These are phyloP conservation scores for Caenorhabditis sulstoni DNA, from an alignment of 2,888 invertebrate species.

Conservation along the genomic window DNA sequence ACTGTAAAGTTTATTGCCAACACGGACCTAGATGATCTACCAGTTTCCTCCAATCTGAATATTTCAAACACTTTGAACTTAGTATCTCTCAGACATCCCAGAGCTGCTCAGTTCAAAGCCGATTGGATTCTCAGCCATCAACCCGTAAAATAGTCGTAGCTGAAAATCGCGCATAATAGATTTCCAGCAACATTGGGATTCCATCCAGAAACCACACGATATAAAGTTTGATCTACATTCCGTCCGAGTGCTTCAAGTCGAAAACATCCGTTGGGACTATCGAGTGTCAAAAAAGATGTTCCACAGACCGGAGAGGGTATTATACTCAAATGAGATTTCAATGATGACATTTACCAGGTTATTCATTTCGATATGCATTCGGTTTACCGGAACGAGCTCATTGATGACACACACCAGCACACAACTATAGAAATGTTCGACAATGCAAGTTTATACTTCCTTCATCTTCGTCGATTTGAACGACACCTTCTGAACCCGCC, in stretches of 20 bases:
- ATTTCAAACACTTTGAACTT: slow-evolving; percentile 43
- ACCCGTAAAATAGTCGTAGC: slow-evolving; percentile 17
- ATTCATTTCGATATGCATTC: slow-evolving; percentile 63
- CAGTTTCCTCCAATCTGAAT: slow-evolving; percentile 41
- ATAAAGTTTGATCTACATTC: slow-evolving; percentile 43
- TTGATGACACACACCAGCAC: slow-evolving; percentile 24
- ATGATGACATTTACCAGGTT: slow-evolving; percentile 23
- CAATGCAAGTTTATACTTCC: slow-evolving; percentile 46
- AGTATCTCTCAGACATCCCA: slow-evolving; percentile 33
- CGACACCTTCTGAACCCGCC: slow-evolving; percentile 49
- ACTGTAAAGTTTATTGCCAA: slow-evolving; percentile 64
- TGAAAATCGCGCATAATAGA: not conserved
- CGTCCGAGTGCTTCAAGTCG: slow-evolving; percentile 38
- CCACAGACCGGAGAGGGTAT: slow-evolving; percentile 65
- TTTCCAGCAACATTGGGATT: slow-evolving; percentile 60
- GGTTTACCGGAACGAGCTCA: slow-evolving; percentile 55
- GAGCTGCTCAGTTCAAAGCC: slow-evolving; percentile 58
- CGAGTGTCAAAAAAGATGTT: slow-evolving; percentile 65
- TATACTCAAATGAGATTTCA: too few species aligned
- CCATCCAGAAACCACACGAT: slow-evolving; percentile 29
- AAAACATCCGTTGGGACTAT: slow-evolving; percentile 61
- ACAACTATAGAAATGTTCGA: slow-evolving; percentile 54
- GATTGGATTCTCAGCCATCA: slow-evolving; percentile 62
- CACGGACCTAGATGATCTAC: slow-evolving; percentile 64
- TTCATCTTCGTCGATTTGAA: slow-evolving; percentile 62